Evolutionary conservation across 2,113 vertebrate species (phyloP).

Genomic region (Rattus norvegicus): GRCr8 NC_086032.1:96070501-96071000

Average conservation of each 20-base stretch:
- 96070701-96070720: constrained; percentile 70
- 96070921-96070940: constrained; percentile 80
- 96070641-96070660: background rate
- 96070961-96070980: constrained; percentile 79
- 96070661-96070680: constrained; percentile 10
- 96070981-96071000: constrained; percentile 77
- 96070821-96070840: constrained; percentile 78
- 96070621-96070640: constrained; percentile 77
- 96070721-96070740: constrained; percentile 62
- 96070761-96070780: constrained; percentile 80
- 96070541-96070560: constrained; percentile 66
- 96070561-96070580: constrained; percentile 74
- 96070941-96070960: constrained; percentile 79
- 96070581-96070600: constrained; percentile 27
- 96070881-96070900: constrained; percentile 81
- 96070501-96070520: constrained; percentile 41
- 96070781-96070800: constrained; percentile 81
- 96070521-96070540: constrained; percentile 72
- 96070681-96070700: constrained; percentile 74
- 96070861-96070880: constrained; percentile 82
- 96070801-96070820: constrained; percentile 80
- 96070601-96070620: constrained; percentile 69
- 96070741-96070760: constrained; percentile 65
- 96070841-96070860: constrained; percentile 80
- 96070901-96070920: constrained; percentile 74